Conservation (phyloP, 2,113 vertebrate species). For the Hepsetus odoe region DNA sequence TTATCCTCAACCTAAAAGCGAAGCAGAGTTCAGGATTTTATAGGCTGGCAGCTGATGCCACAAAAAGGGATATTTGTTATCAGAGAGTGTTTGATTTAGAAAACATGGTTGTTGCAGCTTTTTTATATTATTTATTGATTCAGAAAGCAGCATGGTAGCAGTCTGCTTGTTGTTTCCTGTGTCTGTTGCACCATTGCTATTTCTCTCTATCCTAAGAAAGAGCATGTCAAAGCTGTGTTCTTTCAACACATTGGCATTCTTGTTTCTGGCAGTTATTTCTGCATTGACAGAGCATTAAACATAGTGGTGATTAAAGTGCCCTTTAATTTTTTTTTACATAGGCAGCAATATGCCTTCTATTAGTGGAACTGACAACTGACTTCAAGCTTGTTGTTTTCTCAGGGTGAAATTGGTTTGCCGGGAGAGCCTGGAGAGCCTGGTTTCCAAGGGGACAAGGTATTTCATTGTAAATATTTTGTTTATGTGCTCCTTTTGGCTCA, state of each 20-base stretch:
- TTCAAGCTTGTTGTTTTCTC: constrained; percentile 38
- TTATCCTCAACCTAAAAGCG: neutral
- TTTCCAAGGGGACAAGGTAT: constrained; percentile 97
- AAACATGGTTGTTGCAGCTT: constrained; percentile 11
- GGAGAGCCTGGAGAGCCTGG: constrained; percentile 90
- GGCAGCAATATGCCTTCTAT: neutral
- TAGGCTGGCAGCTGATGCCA: neutral
- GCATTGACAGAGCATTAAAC: neutral
- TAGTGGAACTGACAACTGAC: constrained; percentile 13
- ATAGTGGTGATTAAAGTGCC: neutral
- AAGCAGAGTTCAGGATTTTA: neutral
- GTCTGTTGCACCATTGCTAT: neutral
- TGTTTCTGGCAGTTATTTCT: constrained; percentile 14
- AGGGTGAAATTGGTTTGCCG: constrained; percentile 89
- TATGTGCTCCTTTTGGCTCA: neutral
- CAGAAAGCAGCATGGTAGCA: constrained; percentile 18
- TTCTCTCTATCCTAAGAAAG: constrained; percentile 14
- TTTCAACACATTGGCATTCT: constrained; percentile 1
- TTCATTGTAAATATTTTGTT: neutral
- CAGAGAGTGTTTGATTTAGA: constrained; percentile 8
- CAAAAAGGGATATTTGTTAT: neutral
- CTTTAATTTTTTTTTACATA: constrained; percentile 9
- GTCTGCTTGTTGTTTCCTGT: neutral
- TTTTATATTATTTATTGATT: neutral
- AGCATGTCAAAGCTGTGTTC: neutral